Evolutionary conservation across 2,888 invertebrate genomes (phyloP).

Genomic region (Agrilus mali): DNA sequence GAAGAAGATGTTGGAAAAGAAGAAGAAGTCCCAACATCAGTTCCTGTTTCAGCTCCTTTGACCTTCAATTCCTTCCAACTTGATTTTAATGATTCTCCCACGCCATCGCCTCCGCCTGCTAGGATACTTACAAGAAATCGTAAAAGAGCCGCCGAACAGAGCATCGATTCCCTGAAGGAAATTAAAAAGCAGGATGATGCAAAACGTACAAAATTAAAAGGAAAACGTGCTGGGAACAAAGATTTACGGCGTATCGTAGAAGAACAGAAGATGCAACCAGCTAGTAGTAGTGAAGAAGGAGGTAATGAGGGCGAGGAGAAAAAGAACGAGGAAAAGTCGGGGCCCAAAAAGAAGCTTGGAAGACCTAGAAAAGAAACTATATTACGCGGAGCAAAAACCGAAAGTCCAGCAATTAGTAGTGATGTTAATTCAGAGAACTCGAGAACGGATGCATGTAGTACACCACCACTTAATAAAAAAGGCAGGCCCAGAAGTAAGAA

Average conservation of each 20-base stretch:
- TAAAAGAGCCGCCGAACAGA: slow-evolving; percentile 18
- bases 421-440: slow-evolving; percentile 12
- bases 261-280: slow-evolving; percentile 38
- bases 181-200: slow-evolving; percentile 20
- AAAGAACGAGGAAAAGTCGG: slow-evolving; percentile 19
- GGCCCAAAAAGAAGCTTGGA: slow-evolving; percentile 15
- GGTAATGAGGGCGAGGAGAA: slow-evolving; percentile 6
- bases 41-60: slow-evolving; percentile 6
- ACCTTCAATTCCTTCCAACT: slow-evolving; percentile 16
- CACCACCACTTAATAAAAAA: slow-evolving; percentile 13
- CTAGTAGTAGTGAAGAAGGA: slow-evolving; percentile 39
- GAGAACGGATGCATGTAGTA: slow-evolving; percentile 6
- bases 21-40: slow-evolving; percentile 8
- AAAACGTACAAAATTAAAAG: slow-evolving; percentile 18
- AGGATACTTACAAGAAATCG: slow-evolving; percentile 13
- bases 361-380: not conserved
- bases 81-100: slow-evolving; percentile 13
- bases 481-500: slow-evolving; percentile 18
- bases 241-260: slow-evolving; percentile 34
- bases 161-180: slow-evolving; percentile 7
- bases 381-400: not conserved
- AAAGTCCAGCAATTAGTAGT: slow-evolving; percentile 10
- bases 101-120: not conserved
- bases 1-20: slow-evolving; percentile 6
- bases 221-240: slow-evolving; percentile 25